Evolutionary conservation across 2,797 vertebrate genomes (phyloP).

Genomic region (Rhinoraja longicauda): DNA sequence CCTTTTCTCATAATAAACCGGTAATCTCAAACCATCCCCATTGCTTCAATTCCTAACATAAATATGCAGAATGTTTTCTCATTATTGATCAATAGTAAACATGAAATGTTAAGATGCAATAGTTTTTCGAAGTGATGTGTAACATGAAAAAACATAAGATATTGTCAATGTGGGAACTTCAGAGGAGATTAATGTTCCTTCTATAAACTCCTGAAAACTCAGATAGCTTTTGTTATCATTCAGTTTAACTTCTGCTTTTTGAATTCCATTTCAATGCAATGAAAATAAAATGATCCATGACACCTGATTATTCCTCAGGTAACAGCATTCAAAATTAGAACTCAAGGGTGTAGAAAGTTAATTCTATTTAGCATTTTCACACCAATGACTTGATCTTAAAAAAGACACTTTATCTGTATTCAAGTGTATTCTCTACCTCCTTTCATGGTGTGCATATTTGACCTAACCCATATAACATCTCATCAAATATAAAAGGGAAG

Average conservation of each 20-base stretch:
- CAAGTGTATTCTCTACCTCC: too few species aligned
- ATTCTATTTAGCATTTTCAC: background rate
- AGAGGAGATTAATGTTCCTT: background rate
- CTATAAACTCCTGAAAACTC: background rate
- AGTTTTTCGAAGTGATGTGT: background rate
- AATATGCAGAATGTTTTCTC: background rate
- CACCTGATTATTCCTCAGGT: background rate
- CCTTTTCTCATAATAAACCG: too few species aligned
- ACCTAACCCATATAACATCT: conserved; percentile 12
- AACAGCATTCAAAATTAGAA: background rate
- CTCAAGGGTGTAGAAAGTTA: background rate
- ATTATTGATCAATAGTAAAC: background rate
- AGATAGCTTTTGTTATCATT: background rate
- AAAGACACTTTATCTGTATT: background rate
- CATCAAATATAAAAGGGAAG: background rate
- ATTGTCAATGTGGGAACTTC: background rate
- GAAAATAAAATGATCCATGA: background rate
- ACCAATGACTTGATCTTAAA: conserved; percentile 16
- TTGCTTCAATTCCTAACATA: background rate
- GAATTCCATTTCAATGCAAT: background rate
- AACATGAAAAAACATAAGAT: background rate
- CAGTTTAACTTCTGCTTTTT: background rate
- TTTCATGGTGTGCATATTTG: background rate
- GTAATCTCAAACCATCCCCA: background rate
- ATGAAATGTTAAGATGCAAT: background rate